Percentiles rank a stretch among this genome's conserved stretches.
Conservation (phyloP, 2,797 vertebrate species). For the Morelia viridis region DNA sequence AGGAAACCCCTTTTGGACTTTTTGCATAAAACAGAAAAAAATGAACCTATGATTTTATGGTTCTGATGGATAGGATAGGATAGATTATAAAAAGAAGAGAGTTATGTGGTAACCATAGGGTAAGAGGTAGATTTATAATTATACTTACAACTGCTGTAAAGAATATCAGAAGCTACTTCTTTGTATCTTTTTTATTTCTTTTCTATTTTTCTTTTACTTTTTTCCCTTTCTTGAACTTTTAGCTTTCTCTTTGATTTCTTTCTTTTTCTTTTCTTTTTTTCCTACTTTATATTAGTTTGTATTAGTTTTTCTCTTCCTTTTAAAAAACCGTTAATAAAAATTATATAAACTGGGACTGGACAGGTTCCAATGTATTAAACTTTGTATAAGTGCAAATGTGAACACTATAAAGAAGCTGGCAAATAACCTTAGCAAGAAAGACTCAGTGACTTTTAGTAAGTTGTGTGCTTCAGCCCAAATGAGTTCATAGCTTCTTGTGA, state of each 20-base stretch:
- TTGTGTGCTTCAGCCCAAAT: background rate
- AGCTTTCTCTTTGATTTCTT: background rate
- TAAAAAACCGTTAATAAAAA: background rate
- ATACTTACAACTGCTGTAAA: too few species aligned
- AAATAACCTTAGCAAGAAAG: background rate
- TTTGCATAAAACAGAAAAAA: too few species aligned
- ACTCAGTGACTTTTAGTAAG: background rate
- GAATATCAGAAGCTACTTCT: background rate
- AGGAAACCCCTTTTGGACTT: too few species aligned
- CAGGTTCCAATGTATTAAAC: background rate
- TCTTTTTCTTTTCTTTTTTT: background rate
- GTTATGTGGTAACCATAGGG: too few species aligned
- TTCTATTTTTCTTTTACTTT: background rate
- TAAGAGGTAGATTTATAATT: too few species aligned
- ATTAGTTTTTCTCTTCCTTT: background rate
- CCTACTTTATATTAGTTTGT: background rate
- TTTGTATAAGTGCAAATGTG: background rate
- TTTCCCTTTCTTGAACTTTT: background rate
- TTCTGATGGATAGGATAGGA: too few species aligned
- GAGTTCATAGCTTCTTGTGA: background rate
- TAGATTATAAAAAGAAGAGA: too few species aligned
- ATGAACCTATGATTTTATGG: too few species aligned
- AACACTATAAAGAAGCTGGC: background rate
- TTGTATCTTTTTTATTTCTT: background rate
- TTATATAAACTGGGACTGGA: background rate